Percentiles rank a stretch among this genome's conserved stretches.
Conservation (phyloP, 1,140 invertebrate genomes). For the Listronotus bonariensis region DNA sequence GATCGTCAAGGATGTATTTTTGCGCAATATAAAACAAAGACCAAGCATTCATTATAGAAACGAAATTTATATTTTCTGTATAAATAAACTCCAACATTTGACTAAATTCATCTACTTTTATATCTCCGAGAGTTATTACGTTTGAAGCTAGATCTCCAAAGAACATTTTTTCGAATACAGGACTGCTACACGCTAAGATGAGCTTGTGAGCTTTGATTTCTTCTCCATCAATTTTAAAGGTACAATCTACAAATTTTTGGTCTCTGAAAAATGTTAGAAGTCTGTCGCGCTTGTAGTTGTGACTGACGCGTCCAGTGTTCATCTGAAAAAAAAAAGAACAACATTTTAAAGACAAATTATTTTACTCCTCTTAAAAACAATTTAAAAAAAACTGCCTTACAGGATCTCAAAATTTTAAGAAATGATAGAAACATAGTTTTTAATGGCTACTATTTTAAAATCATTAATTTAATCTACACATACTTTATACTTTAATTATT, state of each 20-base stretch:
- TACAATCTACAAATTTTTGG: conserved; percentile 56
- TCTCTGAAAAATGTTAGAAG: conserved; percentile 32
- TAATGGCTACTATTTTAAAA: no score
- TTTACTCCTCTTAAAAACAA: no score
- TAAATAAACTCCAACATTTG: conserved; percentile 62
- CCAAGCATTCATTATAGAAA: conserved; percentile 60
- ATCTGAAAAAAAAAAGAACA: conserved; percentile 20
- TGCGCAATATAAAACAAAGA: conserved; percentile 61
- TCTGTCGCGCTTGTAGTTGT: conserved; percentile 22
- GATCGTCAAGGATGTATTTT: conserved; percentile 62
- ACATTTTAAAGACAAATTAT: no score
- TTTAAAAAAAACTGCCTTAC: no score
- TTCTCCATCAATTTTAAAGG: conserved; percentile 58
- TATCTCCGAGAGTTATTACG: conserved; percentile 59
- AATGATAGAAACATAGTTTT: no score
- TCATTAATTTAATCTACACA: no score
- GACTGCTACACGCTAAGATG: conserved; percentile 69
- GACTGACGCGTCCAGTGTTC: conserved; percentile 10
- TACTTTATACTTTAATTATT: no score
- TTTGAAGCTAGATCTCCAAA: conserved; percentile 65
- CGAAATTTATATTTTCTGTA: conserved; percentile 59
- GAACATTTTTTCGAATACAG: conserved; percentile 79
- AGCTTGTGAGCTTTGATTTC: conserved; percentile 68
- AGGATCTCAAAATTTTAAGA: no score
- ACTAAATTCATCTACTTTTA: conserved; percentile 61